A percentile compares a stretch with the other conserved stretches of the same genome.
Conservation (phyloP, 2,113 vertebrate genomes). For the Corythornis cristatus region DNA sequence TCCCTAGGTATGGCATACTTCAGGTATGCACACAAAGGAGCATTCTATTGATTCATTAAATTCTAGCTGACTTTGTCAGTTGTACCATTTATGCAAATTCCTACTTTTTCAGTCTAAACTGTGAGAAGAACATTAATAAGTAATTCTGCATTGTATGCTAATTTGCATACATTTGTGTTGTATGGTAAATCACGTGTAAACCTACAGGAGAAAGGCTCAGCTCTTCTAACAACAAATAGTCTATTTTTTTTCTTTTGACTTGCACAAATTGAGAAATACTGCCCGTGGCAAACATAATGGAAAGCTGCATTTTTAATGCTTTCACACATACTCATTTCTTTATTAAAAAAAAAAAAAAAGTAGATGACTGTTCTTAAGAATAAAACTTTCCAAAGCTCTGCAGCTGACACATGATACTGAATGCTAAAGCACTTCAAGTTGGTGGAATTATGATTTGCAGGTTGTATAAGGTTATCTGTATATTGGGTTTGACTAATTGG, state of each 20-base stretch:
- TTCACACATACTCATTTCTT: conserved; percentile 64
- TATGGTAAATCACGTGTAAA: conserved; percentile 62
- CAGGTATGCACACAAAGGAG: neutral
- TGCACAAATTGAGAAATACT: conserved; percentile 76
- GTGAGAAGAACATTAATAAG: conserved; percentile 74
- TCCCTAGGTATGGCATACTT: neutral
- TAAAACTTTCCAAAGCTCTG: conserved; percentile 56
- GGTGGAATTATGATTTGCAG: conserved; percentile 36
- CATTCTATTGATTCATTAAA: conserved; percentile 79
- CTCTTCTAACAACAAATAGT: conserved; percentile 70
- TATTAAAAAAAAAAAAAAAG: conserved; percentile 56
- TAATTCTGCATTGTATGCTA: conserved; percentile 56
- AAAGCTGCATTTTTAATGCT: conserved; percentile 78
- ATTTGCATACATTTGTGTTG: conserved; percentile 74
- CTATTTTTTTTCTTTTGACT: conserved; percentile 75
- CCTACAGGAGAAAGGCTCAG: conserved; percentile 65
- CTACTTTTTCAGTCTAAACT: conserved; percentile 49
- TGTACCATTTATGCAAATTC: conserved; percentile 70
- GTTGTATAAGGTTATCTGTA: conserved; percentile 23
- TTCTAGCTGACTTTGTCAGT: conserved; percentile 78
- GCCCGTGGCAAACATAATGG: conserved; percentile 75
- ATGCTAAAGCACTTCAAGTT: conserved; percentile 39
- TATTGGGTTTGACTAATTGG: conserved; percentile 19
- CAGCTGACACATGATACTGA: conserved; percentile 24
- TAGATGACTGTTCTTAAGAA: conserved; percentile 70